Base-by-base conservation (phyloP, 1,140 invertebrate species). In the Odontomachus brunneus region DNA sequence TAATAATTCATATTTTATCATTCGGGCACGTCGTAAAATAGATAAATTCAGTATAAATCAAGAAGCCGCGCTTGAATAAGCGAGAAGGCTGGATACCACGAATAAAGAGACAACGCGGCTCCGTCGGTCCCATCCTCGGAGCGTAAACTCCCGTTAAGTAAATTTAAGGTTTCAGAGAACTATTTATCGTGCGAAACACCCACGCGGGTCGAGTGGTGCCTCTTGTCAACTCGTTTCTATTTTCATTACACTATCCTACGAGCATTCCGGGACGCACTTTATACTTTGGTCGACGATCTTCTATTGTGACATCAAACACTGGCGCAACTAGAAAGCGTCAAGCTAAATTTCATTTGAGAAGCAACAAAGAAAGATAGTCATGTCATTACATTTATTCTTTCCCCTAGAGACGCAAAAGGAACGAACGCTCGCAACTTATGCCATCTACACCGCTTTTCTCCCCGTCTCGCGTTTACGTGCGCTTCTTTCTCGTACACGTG, bases 121-220 rank as follows among this genome's bases (percentile, higher is more conserved):
- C 19, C 11, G 38, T 49, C n/a, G 11, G n/a, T n/a, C n/a, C n/a
- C n/a, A n/a, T 57, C 1, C 33, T 19, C 33, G 44, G 3, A 44
- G 3, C 1, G 12, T 48, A 59, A 59, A 69, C 14, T 22, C 44
- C 38, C 9, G 24, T 80, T 48, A 57, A 7, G 7, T 12, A 69
- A 22, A 53, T 57, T 78, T 59, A 69, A 71, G 44, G 24, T 80
- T 57, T 71, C 53, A 80, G 24, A 19, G 38, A 76, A 80, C 14
- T 71, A 55, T 24, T 80, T 80, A 59, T 71, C 51, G 2, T 26
- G 7, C 44, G 57, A 71, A 59, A 80, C 24, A 11, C 19, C n/a
- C n/a, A 11, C 26, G 24, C 51, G 17, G 29, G 7, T 17, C 63
- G 2, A 80, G 22, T 57, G 22, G 22, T n/a, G n/a, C 69, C 44